Base-by-base conservation (phyloP, 37 sponge, comb jelly and placozoan species). In the Chondrilla cf. caribensis region DNA sequence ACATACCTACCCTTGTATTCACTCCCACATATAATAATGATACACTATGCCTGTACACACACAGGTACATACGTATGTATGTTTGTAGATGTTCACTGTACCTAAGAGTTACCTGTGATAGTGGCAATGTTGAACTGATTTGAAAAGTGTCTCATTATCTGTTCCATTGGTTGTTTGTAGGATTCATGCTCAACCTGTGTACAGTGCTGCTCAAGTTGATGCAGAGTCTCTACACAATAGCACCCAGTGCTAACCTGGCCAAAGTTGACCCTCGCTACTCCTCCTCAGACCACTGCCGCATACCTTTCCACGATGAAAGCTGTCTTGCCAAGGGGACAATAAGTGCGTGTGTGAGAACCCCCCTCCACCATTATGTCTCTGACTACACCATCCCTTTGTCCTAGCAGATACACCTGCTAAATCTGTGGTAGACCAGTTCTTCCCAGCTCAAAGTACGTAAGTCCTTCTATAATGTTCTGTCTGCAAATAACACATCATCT, bases 151-250 rank as follows among this genome's bases (percentile, higher is more conserved):
- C n/a, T n/a, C n/a, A n/a, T n/a, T n/a, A n/a, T n/a, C n/a, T n/a
- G n/a, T n/a, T n/a, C n/a, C n/a, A n/a, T n/a, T n/a, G n/a, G n/a
- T n/a, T n/a, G n/a, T n/a, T n/a, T n/a, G n/a, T 11, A 47, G 51
- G 51, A 47, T 89, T 84, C 72, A 84, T 93, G 79, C 60, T 95
- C 28, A 95, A 95, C 73, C 80, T 95, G 83, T 91, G 92, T 73
- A 71, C 87, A 15, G 89, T 95, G n/a, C 55, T 95, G 42, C 79
- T 95, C 76, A 51, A 80, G 18, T 42, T 95, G 83, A 91, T 92
- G 55, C 82, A 91, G 58, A 92, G 92, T 17, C 86, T 95, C 79
- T 91, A 91, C 72, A 82, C 58, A 38, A 57, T 58, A 32, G 31
- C 85, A 15, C 79, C 89, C 51, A 88, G 58, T 35, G 67, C 80